Evolutionary conservation across 1,140 invertebrate species (phyloP), one percentile per base, ranked within the genome.

Genomic region (Drosophila varians): DNA sequence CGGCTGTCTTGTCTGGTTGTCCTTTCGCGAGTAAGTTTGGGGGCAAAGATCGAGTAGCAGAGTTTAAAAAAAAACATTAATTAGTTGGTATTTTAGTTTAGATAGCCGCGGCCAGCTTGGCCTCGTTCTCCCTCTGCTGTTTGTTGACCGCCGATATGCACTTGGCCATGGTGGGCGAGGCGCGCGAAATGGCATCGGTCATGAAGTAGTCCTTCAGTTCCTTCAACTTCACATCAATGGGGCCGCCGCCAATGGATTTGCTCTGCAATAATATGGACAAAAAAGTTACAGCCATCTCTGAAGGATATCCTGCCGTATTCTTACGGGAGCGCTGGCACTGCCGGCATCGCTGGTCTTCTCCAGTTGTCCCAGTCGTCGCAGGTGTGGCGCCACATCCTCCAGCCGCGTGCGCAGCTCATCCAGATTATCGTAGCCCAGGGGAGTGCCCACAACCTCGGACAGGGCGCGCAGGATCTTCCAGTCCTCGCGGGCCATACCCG

Each of bases 161-260:
- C 92, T 99, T 99, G 19, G 98, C 97, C 99, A 99, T 99, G 25
- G 98, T 99, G 57, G 96, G 95, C 11, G 98, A 99, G n/a, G 98
- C 97, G 90, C 98, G 93, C 57, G 96, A 97, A 80, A 99, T 98
- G 4, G 95, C 92, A 92, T 99, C 97, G 7, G 99, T 99, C 98
- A 99, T 99, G 92, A 97, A 99, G 92, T 97, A 99, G 91, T 99
- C 98, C 91, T 97, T 95, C 28, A 99, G 92, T 45, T 94, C 92
- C 90, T 95, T 96, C 55, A 96, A 93, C 74, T 95, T 94, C 0
- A 98, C 94, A 68, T 96, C 95, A 28, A 99, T 89, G 28, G 94
- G 36, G 14, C 56, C 74, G 49, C 87, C 84, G 48, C 77, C 71
- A 71, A 86, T 86, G 46, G 66, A 91, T 78, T 92, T 91, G 94